Evolutionary conservation across 2,888 invertebrate genomes (phyloP), one percentile per base, ranked within the genome.

Genomic region (Eulithis prunata): DNA sequence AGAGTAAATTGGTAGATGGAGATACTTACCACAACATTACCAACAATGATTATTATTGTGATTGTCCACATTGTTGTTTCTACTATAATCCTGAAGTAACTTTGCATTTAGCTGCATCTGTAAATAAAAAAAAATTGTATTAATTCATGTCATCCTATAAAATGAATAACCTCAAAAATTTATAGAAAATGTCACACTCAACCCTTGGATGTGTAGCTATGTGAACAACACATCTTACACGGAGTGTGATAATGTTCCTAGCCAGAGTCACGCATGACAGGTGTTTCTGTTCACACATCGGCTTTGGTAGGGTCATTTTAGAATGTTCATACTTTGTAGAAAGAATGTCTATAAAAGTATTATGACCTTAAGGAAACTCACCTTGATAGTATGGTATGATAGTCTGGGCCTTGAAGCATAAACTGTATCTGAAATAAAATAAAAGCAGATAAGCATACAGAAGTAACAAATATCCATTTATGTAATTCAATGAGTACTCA

Each of bases 211-310:
- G 77, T 82, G 71, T 72, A 75, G 78, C 77, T 79, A 91, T 78
- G 28, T 12, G 43, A 87, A 79, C 76, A 70, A 76, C 66, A 85
- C 71, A 82, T 90, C 89, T 87, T 92, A 93, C 92, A 93, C 92
- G 71, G 89, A 90, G 86, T 87, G 89, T 88, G 78, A 57, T 88
- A 80, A 86, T 92, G 90, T 92, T 89, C 92, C 92, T 92, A 89
- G 71, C 90, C 91, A 91, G 89, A 93, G 92, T 92, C 92, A 90
- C 76, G 78, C 77, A 84, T 86, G 88, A 76, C 82, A 84, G 76
- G 73, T 76, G 71, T 71, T 57, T 73, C 80, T 76, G 78, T 79
- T 71, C 89, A 90, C 79, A 84, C 88, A 91, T 88, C 91, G 91
- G 91, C 92, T 93, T 93, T 90, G 91, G 91, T 89, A 93, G 92